phyloP scores from a whole-genome alignment of 1,140 invertebrate species.

The Pseudachorutes palmiensis region DNA sequence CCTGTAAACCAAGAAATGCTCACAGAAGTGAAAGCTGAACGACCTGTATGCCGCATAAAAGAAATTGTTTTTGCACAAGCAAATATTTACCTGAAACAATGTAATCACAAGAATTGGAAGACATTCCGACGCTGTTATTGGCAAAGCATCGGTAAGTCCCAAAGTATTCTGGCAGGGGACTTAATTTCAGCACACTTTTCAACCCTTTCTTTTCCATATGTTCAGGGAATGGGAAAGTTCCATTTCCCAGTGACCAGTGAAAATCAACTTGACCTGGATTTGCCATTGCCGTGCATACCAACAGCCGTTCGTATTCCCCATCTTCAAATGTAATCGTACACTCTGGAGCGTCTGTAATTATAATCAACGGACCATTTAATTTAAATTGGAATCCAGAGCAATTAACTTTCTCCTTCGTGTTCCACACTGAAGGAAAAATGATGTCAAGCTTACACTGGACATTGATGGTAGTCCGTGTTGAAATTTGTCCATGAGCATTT shows the following conservation, averaged over 20 bases:
- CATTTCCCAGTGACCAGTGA: slow-evolving; percentile 74
- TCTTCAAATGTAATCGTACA: slow-evolving; percentile 66
- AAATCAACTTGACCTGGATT: slow-evolving; percentile 75
- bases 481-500: slow-evolving; percentile 63
- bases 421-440: too few species aligned
- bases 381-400: slow-evolving; percentile 13
- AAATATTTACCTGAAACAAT: slow-evolving; percentile 61
- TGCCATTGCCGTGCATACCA: slow-evolving; percentile 69
- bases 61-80: too few species aligned
- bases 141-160: slow-evolving; percentile 74
- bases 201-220: slow-evolving; percentile 48
- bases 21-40: too few species aligned
- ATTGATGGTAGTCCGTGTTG: slow-evolving; percentile 58
- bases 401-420: too few species aligned
- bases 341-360: slow-evolving; percentile 65
- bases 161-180: slow-evolving; percentile 55
- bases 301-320: slow-evolving; percentile 60
- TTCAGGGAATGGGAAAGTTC: slow-evolving; percentile 59
- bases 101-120: slow-evolving; percentile 63
- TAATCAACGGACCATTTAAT: slow-evolving; percentile 39
- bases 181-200: slow-evolving; percentile 58
- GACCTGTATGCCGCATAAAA: too few species aligned
- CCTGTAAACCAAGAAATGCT: too few species aligned
- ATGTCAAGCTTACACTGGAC: slow-evolving; percentile 68
- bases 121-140: slow-evolving; percentile 72